These are phyloP conservation scores for Vidua macroura DNA, from an alignment of 2,113 vertebrate species.

Conservation along the genomic window DNA sequence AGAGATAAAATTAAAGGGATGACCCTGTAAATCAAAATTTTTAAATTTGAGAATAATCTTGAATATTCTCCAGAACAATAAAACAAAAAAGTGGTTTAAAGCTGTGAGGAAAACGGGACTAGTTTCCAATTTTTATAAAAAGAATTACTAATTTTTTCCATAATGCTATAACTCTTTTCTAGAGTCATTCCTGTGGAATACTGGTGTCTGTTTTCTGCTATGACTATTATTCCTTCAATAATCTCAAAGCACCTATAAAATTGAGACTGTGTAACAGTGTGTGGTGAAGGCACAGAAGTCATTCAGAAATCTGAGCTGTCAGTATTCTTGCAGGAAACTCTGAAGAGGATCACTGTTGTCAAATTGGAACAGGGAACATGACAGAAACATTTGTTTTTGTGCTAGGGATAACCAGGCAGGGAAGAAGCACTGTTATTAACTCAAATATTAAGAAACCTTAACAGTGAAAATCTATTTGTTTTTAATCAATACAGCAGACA, in stretches of 20 bases:
- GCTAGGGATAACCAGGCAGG: background rate
- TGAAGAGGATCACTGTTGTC: background rate
- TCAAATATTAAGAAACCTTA: background rate
- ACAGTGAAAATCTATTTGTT: background rate
- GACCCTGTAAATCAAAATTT: background rate
- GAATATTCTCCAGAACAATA: background rate
- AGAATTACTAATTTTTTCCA: background rate
- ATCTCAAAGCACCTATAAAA: background rate
- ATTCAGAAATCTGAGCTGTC: background rate
- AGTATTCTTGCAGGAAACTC: background rate
- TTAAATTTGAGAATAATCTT: background rate
- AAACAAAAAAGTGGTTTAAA: background rate
- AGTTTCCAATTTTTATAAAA: background rate
- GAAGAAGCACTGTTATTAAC: background rate
- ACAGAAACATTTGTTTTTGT: background rate
- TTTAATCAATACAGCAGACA: background rate
- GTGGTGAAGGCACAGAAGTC: background rate
- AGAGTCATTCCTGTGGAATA: background rate
- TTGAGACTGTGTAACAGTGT: background rate
- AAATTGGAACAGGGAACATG: background rate
- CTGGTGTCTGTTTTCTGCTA: background rate
- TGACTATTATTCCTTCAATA: background rate
- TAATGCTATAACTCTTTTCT: background rate
- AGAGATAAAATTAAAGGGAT: background rate
- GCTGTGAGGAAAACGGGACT: background rate